These are phyloP conservation scores for Drosophila kohkoa DNA, from an alignment of 1,140 invertebrate genomes.

Conservation along the genomic window DNA sequence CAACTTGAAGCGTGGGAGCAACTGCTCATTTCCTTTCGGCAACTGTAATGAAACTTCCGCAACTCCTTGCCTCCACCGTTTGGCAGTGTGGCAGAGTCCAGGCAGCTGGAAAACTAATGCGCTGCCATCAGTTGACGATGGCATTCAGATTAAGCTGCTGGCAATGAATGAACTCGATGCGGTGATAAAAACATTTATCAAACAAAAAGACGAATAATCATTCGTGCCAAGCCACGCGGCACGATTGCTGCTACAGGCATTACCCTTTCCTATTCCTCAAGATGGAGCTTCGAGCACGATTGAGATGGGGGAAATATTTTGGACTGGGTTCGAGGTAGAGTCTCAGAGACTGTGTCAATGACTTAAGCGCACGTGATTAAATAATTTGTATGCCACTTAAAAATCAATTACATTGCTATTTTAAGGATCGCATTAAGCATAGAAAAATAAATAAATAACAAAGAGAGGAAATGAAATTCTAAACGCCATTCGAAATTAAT, in stretches of 20 bases:
- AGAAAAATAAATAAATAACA: conserved; percentile 14
- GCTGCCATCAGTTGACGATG: conserved; percentile 83
- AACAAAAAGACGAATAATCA: conserved; percentile 81
- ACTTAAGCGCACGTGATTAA: conserved; percentile 63
- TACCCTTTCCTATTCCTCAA: conserved; percentile 32
- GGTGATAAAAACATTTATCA: conserved; percentile 85
- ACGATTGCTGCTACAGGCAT: conserved; percentile 13
- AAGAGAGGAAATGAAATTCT: conserved; percentile 11
- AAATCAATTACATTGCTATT: conserved; percentile 68
- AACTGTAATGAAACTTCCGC: conserved; percentile 83
- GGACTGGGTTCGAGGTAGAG: conserved; percentile 7
- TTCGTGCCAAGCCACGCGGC: conserved; percentile 50
- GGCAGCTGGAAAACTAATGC: conserved; percentile 76
- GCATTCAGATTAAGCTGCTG: conserved; percentile 84
- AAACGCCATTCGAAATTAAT: background rate
- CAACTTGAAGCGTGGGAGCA: conserved; percentile 17
- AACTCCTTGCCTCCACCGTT: conserved; percentile 3
- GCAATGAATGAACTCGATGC: conserved; percentile 84
- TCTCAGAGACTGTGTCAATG: conserved; percentile 1
- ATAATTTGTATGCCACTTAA: conserved; percentile 75
- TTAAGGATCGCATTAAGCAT: conserved; percentile 23
- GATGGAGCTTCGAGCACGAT: conserved; percentile 1
- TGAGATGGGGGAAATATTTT: background rate
- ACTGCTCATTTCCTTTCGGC: conserved; percentile 71
- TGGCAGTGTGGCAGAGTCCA: conserved; percentile 14